Conservation (phyloP, 2,888 invertebrate species). For the Galerucella pusilla region DNA sequence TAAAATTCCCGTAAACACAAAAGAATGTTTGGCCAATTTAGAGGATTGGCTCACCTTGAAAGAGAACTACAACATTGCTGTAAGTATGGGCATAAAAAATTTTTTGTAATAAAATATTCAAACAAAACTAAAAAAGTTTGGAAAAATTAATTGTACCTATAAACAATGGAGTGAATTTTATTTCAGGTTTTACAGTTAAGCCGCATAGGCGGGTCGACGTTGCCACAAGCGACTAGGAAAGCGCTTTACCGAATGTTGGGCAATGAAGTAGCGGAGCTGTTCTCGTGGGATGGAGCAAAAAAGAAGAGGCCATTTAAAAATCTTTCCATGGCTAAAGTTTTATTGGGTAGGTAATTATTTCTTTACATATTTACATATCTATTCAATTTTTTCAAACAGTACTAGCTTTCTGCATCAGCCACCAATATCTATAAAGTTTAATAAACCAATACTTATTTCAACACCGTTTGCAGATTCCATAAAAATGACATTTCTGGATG, state of each 20-base stretch:
- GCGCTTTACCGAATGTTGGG: background rate
- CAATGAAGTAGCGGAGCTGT: background rate
- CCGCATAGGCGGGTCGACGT: background rate
- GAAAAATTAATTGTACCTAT: no score
- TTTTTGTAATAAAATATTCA: background rate
- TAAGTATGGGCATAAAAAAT: background rate
- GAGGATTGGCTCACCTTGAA: background rate
- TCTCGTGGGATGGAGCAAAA: background rate
- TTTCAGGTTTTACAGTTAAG: background rate
- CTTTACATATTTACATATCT: no score
- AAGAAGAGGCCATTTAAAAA: background rate
- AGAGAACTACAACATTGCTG: background rate
- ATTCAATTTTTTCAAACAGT: no score
- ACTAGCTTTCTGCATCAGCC: no score
- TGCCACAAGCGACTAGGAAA: background rate
- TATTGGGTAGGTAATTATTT: conserved; percentile 2
- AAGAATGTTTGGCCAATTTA: background rate
- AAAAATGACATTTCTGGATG: no score
- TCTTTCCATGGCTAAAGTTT: background rate
- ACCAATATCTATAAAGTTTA: no score
- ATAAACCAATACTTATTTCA: no score
- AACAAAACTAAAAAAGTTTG: no score
- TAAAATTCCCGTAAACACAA: no score
- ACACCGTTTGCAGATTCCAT: no score
- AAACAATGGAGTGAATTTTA: background rate